A percentile compares a stretch with the other conserved stretches of the same genome.
These are phyloP conservation scores for Sycobia sp. DNA, from an alignment of 1,140 invertebrate genomes.

Conservation along the genomic window DNA sequence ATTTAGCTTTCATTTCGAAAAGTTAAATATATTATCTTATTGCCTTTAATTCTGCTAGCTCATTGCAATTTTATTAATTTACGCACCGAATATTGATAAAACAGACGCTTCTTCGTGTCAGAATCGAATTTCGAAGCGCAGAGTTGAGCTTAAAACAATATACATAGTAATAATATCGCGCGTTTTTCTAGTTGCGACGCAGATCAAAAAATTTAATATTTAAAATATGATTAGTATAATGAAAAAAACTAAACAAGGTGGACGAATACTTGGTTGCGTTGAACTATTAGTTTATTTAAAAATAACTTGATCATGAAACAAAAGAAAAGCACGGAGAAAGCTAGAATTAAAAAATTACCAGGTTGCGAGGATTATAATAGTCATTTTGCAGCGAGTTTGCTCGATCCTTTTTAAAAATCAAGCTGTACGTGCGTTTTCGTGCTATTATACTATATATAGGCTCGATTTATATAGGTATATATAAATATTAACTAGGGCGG, in stretches of 20 bases:
- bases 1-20: too few species aligned
- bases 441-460: too few species aligned
- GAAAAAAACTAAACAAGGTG: not conserved
- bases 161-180: not conserved
- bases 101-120: too few species aligned
- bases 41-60: too few species aligned
- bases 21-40: too few species aligned
- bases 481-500: too few species aligned
- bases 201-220: slow-evolving; percentile 13
- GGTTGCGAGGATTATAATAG: not conserved
- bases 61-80: too few species aligned
- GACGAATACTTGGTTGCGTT: not conserved
- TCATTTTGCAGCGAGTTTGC: not conserved
- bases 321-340: not conserved
- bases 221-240: not conserved
- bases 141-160: not conserved
- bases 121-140: too few species aligned
- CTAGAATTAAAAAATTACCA: not conserved
- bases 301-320: not conserved
- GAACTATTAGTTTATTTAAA: not conserved
- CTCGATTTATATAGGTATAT: too few species aligned
- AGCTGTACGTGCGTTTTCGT: too few species aligned
- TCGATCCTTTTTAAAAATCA: not conserved
- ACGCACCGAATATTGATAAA: too few species aligned
- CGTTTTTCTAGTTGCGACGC: slow-evolving; percentile 14